Base-by-base conservation (phyloP, 2,888 invertebrate genomes). In the Morpho deidamia region DNA sequence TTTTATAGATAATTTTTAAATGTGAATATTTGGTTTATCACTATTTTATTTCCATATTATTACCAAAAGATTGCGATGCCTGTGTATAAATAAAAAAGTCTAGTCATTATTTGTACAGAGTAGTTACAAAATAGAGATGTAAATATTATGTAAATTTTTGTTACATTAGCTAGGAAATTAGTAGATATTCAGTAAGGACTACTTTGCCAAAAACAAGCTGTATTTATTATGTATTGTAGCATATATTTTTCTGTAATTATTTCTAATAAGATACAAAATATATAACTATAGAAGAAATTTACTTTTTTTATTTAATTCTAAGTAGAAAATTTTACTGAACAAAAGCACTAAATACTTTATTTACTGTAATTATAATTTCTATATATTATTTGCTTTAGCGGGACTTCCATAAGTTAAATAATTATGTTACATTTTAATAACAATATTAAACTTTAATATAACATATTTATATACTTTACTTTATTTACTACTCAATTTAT, bases 51-150 rank as follows among this genome's bases (percentile, higher is more conserved):
- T 43, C 8, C 33, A 43, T 45, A 38, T 47, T 55, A 41, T 42
- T 49, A 52, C 53, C 47, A 57, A 56, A 65, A 64, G 64, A 59
- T 65, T 64, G 57, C 61, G 63, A 67, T 65, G 57, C 49, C 51
- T 54, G 62, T 60, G 62, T 65, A 65, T 63, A 57, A 62, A 50
- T 32, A 61, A 59, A 50, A 63, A 50, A 63, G 55, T 72, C 88
- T 88, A 88, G 88, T 88, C 88, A 87, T 79, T 75, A 63, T 66
- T 69, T 88, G 88, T 87, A 87, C 86, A 88, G 84, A 88, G 74
- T 84, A 83, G 74, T 50, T 56, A 52, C 48, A 59, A 66, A 59
- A 61, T 53, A 66, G 61, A 58, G 57, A 23, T 70, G 70, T 70
- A 70, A 70, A 68, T 71, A 71, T 62, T 65, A 60, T 71, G 64